Evolutionary conservation across 1,140 invertebrate genomes (phyloP).

Genomic region (Gryllus bimaculatus): DNA sequence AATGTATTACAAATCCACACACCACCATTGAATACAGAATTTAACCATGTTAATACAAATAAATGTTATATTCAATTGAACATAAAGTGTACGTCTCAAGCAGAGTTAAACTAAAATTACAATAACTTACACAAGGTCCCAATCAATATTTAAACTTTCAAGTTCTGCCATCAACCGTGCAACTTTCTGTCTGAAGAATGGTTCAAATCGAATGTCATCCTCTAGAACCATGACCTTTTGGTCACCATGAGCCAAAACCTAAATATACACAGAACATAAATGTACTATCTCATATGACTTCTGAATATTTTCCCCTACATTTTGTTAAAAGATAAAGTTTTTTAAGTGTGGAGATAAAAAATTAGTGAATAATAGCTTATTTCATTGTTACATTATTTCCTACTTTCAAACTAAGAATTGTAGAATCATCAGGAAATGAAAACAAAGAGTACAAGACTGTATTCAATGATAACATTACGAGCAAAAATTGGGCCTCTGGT

Average conservation of each 20-base stretch:
- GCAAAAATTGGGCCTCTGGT: too few relatives aligned
- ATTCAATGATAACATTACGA: too few relatives aligned
- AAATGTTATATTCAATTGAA: too few relatives aligned
- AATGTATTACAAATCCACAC: too few relatives aligned
- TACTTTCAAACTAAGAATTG: too few relatives aligned
- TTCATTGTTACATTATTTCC: too few relatives aligned
- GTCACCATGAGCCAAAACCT: constrained; percentile 57
- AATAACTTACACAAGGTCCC: constrained; percentile 80
- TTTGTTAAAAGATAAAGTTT: not conserved
- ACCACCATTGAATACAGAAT: too few relatives aligned
- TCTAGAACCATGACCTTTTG: constrained; percentile 76
- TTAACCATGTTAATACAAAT: too few relatives aligned
- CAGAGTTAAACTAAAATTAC: too few relatives aligned
- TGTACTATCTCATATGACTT: not conserved
- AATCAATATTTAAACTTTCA: constrained; percentile 48
- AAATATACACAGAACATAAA: constrained; percentile 8
- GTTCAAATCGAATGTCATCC: constrained; percentile 91
- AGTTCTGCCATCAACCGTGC: constrained; percentile 60
- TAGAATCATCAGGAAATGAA: too few relatives aligned
- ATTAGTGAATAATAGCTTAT: not conserved
- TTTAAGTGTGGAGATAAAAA: not conserved
- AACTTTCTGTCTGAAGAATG: constrained; percentile 70
- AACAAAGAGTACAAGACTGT: too few relatives aligned
- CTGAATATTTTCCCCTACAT: not conserved
- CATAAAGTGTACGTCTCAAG: too few relatives aligned